Evolutionary conservation across 2,797 vertebrate genomes (phyloP).

Genomic region (Periophthalmus magnuspinnatus): DNA sequence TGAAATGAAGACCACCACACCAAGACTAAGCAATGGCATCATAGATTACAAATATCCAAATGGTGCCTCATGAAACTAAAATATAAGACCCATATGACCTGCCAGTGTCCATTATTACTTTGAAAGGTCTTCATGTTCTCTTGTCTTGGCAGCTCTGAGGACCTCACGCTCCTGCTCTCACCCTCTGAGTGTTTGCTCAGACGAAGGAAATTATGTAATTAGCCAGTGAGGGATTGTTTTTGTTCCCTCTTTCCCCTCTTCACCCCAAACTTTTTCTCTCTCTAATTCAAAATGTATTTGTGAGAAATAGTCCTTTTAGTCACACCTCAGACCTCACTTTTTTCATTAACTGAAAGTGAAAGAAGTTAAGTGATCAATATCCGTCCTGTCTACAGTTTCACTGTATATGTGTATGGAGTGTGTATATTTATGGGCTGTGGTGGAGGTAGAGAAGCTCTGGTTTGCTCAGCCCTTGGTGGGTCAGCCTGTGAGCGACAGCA

Average conservation of each 20-base stretch:
- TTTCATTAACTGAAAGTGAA: conserved; percentile 79
- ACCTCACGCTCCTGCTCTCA: conserved; percentile 82
- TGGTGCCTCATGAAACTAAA: neutral
- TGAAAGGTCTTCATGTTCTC: conserved; percentile 45
- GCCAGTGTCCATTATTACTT: conserved; percentile 20
- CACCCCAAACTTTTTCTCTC: conserved; percentile 20
- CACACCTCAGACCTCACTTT: conserved; percentile 76
- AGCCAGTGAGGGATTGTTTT: conserved; percentile 81
- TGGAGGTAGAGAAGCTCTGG: conserved; percentile 32
- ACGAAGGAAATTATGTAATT: conserved; percentile 98
- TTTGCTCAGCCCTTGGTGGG: conserved; percentile 29
- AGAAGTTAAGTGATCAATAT: conserved; percentile 66
- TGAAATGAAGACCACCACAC: neutral
- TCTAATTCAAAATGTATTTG: conserved; percentile 64
- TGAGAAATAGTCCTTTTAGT: conserved; percentile 86
- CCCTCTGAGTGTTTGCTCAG: conserved; percentile 87
- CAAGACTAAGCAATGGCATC: neutral
- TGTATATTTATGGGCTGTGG: conserved; percentile 6
- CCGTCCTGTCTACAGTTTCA: conserved; percentile 76
- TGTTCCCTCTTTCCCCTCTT: conserved; percentile 57
- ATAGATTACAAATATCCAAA: neutral
- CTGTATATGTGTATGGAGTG: neutral
- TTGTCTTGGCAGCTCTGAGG: conserved; percentile 68
- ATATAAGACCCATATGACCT: neutral
- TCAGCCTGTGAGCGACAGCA: conserved; percentile 43